Percentiles rank a stretch among this genome's conserved stretches.
Evolutionary conservation across 2,113 vertebrate species (phyloP).

Genomic region (Notarius quadriscutis): DNA sequence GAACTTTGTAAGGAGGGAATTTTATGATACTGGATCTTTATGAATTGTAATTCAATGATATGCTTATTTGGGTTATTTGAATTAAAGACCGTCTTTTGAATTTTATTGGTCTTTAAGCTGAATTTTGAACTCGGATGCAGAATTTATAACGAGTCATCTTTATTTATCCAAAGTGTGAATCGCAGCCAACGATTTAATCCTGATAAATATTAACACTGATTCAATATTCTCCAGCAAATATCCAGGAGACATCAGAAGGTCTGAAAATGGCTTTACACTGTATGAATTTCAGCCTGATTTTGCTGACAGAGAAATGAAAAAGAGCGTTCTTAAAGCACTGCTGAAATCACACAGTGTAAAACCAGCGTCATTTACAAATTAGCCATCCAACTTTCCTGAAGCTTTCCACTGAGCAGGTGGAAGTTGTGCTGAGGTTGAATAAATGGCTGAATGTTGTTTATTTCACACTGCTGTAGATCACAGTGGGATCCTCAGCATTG

Average conservation of each 20-base stretch:
- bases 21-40: no score
- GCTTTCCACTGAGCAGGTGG: neutral
- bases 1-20: no score
- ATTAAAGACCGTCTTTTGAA: no score
- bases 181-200: neutral
- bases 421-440: neutral
- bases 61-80: no score
- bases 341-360: neutral
- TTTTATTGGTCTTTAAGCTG: no score
- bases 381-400: neutral
- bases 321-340: neutral
- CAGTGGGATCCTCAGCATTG: neutral
- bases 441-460: neutral
- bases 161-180: neutral
- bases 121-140: neutral
- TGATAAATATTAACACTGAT: neutral
- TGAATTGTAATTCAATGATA: no score
- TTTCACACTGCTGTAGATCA: conserved; percentile 10
- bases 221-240: neutral
- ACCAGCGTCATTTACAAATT: neutral
- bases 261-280: no score
- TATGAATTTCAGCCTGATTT: no score
- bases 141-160: neutral
- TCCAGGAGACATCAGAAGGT: no score
- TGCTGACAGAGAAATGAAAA: no score